Evolutionary conservation across 2,888 invertebrate species (phyloP), one percentile per base, ranked within the genome.

Genomic region (Cybosia mesomella): DNA sequence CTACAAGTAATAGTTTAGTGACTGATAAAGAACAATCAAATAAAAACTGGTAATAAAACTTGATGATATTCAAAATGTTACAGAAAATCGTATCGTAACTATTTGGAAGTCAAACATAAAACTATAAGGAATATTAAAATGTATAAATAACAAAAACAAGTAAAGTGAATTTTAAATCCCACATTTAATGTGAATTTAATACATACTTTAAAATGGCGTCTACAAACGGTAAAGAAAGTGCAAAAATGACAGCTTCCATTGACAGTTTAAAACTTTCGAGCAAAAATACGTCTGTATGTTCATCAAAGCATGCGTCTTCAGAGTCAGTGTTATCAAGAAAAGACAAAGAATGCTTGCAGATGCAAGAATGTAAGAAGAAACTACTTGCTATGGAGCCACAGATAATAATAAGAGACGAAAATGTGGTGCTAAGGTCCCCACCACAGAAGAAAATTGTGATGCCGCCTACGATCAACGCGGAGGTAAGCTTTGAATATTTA

Each of bases 361-460:
- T 94, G 93, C 94, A 94, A 72, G 94, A 95, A 77, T 95, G 95
- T 74, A 95, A 95, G 86, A 95, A 94, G 84, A 94, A 93, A 54
- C 83, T 95, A 28, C 75, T 95, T 67, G 93, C 91, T 0, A 95
- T 94, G 90, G 95, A 95, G 69, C 94, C 94, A 2, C 95, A 93
- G 83, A 91, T 95, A 2, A 94, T 95, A 65, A 94, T 95, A 67
- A 84, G 95, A 61, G 95, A 95, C 66, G 95, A 95, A n/a, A 94
- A 93, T 64, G 92, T 94, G 64, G 92, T 93, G 66, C 72, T 94
- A 59, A 81, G 92, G 43, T 95, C 95, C 5, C 95, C 95, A 7
- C 94, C 95, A 7, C 94, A 95, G 81, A 95, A 95, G 89, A 95
- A 95, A 79, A 93, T 95, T 32, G 87, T 94, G 2, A 92, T 95